Evolutionary conservation across 2,113 vertebrate species (phyloP), one percentile per base, ranked within the genome.

Genomic region (Crotalus viridis): DNA sequence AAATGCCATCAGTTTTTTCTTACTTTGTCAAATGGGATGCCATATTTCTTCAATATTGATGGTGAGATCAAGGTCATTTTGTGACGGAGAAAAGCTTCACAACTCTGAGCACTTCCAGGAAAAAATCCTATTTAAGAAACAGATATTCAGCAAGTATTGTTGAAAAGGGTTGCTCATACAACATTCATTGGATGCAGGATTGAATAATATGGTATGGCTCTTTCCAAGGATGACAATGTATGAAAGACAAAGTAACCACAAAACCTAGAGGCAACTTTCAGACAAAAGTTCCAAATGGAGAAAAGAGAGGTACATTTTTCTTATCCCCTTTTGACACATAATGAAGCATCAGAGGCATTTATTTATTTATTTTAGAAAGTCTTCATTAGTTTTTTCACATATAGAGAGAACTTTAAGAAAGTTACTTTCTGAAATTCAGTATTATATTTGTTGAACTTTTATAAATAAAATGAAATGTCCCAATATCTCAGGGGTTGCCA

Each of bases 31-130:
- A 99, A 99, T 0, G 99, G 99, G 90, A 99, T 99, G 87, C 98
- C 98, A 0, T 99, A 99, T 97, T 99, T 99, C 96, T 99, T 99
- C 95, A 99, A 96, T 95, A 99, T 99, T 48, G 98, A 98, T 0
- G 99, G 99, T 17, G 99, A 99, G 93, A 99, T 99, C 94, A 99
- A 97, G 56, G 99, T 99, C 99, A 99, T 99, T 96, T 99, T 99
- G 97, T 99, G 99, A 46, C 99, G 98, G 69, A 99, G 97, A 96
- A 99, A 99, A 0, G 99, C 99, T 96, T 99, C 99, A 94, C 99
- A 99, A 97, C 98, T 98, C 95, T 99, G 99, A 56, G 99, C 98
- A n/a, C 99, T 99, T 90, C 99, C 99, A 21, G 99, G 99, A 93
- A 99, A 99, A 96, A 99, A 99, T n/a, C 99, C 99, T 99, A 96